phyloP scores from a whole-genome alignment of 2,888 invertebrate species.

The Euspilapteryx auroguttella region DNA sequence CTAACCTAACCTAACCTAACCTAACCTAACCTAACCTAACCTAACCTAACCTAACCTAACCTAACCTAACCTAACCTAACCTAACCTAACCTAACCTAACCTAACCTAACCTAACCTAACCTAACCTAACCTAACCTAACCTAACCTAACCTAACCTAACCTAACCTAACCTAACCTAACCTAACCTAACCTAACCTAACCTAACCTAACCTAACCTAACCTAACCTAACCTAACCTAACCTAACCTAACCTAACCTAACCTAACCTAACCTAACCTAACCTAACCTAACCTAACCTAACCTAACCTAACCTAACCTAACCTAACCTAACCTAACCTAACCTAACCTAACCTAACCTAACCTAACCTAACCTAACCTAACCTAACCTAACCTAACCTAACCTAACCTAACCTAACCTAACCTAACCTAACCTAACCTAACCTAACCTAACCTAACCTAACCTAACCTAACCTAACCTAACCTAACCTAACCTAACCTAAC shows the following conservation, averaged over 20 bases:
- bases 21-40: constrained; percentile 7
- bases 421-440: constrained; percentile 6
- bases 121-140: constrained; percentile 5
- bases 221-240: constrained; percentile 1
- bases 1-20: constrained; percentile 7
- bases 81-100: constrained; percentile 5
- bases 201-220: constrained; percentile 1
- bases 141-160: constrained; percentile 5
- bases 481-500: constrained; percentile 6
- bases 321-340: constrained; percentile 5
- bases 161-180: constrained; percentile 5
- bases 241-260: neutral
- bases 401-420: constrained; percentile 4
- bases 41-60: constrained; percentile 7
- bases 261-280: constrained; percentile 1
- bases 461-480: constrained; percentile 5
- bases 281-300: constrained; percentile 1
- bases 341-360: constrained; percentile 5
- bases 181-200: constrained; percentile 4
- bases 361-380: constrained; percentile 4
- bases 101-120: constrained; percentile 5
- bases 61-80: constrained; percentile 6
- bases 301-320: constrained; percentile 2
- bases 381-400: constrained; percentile 4
- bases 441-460: constrained; percentile 5